Evolutionary conservation across 2,888 invertebrate species (phyloP), one percentile per base, ranked within the genome.

Genomic region (Meliscaeva auricollis): DNA sequence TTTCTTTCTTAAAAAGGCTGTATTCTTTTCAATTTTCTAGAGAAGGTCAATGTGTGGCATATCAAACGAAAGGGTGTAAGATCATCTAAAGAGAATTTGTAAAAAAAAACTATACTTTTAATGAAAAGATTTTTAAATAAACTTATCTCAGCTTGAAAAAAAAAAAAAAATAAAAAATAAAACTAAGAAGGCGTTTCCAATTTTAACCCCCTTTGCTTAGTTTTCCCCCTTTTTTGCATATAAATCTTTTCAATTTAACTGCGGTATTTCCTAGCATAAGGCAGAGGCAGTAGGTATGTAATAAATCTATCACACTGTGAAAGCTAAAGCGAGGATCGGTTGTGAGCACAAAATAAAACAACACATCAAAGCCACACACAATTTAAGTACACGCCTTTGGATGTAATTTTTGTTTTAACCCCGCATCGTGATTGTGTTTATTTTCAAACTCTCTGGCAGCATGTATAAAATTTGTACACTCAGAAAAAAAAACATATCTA

Each of bases 221-320:
- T 52, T 64, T n/a, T 46, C 41, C 81, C 58, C 41, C 9, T 17
- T 38, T 6, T 38, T 58, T 58, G 58, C 48, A 82, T 72, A 82
- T 76, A 62, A 77, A 82, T 82, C 60, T 81, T 64, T 75, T 62
- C 64, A 60, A 68, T 38, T 73, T 62, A 66, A 69, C 58, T 62
- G 68, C 60, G 77, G 77, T 62, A 54, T 77, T 83, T 77, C 48
- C 50, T 54, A 46, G 32, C 60, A 62, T 44, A 35, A 41, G 62
- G 38, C 44, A 38, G 20, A 35, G 32, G 66, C 35, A 52, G n/a
- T 38, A 15, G 22, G 56, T 50, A 7, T 41, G 56, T 64, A 69
- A 83, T 83, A 83, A 78, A 83, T 83, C 78, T 64, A 56, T 44
- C 62, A 74, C 74, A 73, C 22, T 74, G 78, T 78, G 78, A 83